A percentile compares a stretch with the other conserved stretches of the same genome.
phyloP scores from a whole-genome alignment of 1,140 invertebrate genomes.

The Sinella curviseta region DNA sequence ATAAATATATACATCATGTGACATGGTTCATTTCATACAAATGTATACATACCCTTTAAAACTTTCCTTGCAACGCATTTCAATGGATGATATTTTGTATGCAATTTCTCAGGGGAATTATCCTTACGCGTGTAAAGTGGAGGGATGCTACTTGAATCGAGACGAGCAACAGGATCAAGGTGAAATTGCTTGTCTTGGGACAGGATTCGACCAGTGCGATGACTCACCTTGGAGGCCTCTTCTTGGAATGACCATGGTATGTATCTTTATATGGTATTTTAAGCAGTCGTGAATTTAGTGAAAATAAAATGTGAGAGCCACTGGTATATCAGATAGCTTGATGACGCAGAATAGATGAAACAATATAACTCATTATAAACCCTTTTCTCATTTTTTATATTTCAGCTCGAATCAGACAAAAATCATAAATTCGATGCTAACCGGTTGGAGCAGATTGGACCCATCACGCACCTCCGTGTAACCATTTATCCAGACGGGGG shows the following conservation, averaged over 20 bases:
- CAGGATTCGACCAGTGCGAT: slow-evolving; percentile 31
- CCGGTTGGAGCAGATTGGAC: slow-evolving; percentile 40
- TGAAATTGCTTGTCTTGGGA: not conserved
- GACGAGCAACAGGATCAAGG: slow-evolving; percentile 51
- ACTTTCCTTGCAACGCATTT: not conserved
- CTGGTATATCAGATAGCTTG: too few species aligned
- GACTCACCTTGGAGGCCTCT: slow-evolving; percentile 57
- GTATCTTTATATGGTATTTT: slow-evolving; percentile 34
- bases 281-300: too few species aligned
- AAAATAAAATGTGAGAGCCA: too few species aligned
- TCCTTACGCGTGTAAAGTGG: slow-evolving; percentile 61
- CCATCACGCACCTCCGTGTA: slow-evolving; percentile 54
- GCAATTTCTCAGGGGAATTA: slow-evolving; percentile 60
- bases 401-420: slow-evolving; percentile 52
- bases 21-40: too few species aligned
- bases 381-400: not conserved
- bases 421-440: slow-evolving; percentile 50
- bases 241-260: slow-evolving; percentile 61
- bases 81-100: not conserved
- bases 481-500: slow-evolving; percentile 57
- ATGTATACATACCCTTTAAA: not conserved
- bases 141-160: slow-evolving; percentile 57
- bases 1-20: too few species aligned
- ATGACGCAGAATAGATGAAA: not conserved
- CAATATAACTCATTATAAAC: too few species aligned